Evolutionary conservation across 2,113 vertebrate genomes (phyloP).

Genomic region (Oryzias curvinotus): DNA sequence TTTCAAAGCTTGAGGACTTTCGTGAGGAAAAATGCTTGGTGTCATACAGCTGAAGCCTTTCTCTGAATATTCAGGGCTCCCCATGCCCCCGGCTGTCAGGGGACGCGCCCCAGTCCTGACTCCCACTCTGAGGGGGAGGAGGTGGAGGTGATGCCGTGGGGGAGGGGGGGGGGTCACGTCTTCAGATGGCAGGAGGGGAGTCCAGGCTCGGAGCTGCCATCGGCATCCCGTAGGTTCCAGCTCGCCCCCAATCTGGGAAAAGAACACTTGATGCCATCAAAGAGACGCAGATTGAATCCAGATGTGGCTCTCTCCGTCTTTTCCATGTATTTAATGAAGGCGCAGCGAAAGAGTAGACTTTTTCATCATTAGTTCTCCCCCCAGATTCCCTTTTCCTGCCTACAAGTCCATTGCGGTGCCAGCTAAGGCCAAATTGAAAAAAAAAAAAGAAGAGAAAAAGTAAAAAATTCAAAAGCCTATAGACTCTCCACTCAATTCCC

Average conservation of each 20-base stretch:
- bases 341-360: constrained; percentile 85
- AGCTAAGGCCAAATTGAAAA: constrained; percentile 44
- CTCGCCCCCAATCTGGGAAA: constrained; percentile 87
- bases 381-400: constrained; percentile 67
- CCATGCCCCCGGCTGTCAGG: too few relatives aligned
- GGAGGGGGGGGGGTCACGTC: constrained; percentile 50
- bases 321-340: constrained; percentile 99
- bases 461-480: constrained; percentile 8
- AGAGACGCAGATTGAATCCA: constrained; percentile 95
- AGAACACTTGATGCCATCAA: constrained; percentile 99
- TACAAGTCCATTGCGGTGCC: constrained; percentile 67
- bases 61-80: too few relatives aligned
- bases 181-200: constrained; percentile 74
- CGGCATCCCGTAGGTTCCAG: constrained; percentile 89
- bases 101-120: too few relatives aligned
- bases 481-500: constrained; percentile 49
- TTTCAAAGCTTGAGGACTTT: too few relatives aligned
- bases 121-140: too few relatives aligned
- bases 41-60: too few relatives aligned
- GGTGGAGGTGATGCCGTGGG: constrained; percentile 16
- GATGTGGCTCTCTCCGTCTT: constrained; percentile 88
- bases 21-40: too few relatives aligned
- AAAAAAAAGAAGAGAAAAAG: constrained; percentile 7
- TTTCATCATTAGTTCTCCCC: constrained; percentile 92
- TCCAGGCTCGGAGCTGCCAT: constrained; percentile 82